Percentiles rank a stretch among this genome's conserved stretches.
phyloP scores from a whole-genome alignment of 2,113 vertebrate genomes.

The Cinclus mexicanus region DNA sequence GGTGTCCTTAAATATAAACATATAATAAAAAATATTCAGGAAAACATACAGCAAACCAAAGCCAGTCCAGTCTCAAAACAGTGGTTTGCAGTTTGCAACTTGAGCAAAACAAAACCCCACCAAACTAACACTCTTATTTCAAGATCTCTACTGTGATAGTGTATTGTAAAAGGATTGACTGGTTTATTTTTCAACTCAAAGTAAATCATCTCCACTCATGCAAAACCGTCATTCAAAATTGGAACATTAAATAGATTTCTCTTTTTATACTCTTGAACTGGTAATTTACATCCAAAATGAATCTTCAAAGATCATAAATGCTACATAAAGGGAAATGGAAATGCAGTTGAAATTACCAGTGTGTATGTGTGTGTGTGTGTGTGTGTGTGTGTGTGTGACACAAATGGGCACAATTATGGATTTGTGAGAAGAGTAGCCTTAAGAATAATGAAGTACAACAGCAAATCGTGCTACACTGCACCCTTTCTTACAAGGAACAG shows the following conservation, averaged over 20 bases:
- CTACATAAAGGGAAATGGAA: neutral
- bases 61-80: neutral
- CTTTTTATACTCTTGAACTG: neutral
- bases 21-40: neutral
- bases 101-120: neutral
- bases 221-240: neutral
- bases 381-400: neutral
- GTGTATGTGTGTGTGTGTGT: too few species aligned
- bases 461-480: neutral
- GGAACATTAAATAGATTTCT: neutral
- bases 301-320: neutral
- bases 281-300: constrained; percentile 25
- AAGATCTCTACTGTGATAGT: neutral
- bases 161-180: neutral
- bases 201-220: neutral
- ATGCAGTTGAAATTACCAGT: neutral
- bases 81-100: neutral
- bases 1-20: neutral
- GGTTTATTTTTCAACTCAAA: constrained; percentile 16
- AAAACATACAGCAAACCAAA: neutral
- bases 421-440: neutral
- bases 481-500: neutral
- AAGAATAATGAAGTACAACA: neutral
- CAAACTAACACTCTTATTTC: neutral
- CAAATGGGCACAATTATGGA: neutral